Base-by-base conservation (phyloP, 2,888 invertebrate species). In the Oasisia sp. region DNA sequence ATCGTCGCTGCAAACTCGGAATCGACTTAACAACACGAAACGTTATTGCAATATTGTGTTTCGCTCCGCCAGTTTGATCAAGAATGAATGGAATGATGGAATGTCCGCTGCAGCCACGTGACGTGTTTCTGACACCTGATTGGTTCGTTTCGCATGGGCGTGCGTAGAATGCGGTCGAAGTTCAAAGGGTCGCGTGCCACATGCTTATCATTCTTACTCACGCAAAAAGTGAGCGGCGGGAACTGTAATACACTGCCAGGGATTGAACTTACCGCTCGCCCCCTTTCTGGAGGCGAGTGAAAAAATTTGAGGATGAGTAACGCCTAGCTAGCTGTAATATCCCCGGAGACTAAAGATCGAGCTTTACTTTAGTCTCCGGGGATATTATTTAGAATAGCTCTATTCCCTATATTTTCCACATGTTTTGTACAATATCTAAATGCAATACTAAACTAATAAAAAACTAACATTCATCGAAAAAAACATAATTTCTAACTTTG, bases 41-140 rank as follows among this genome's bases (percentile, higher is more conserved):
- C 74, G 74, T 74, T 74, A 74, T 74, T 74, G 74, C 74, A 74
- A 74, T 74, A 74, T 74, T 74, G 74, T 74, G 74, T 74, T 74
- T 74, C 74, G 74, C 74, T 74, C 74, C 74, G 74, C 27, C 74
- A n/a, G 74, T 74, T 74, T n/a, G 74, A 74, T 74, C 74, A 74
- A 74, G 74, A 74, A 74, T 74, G 74, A 74, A 74, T 74, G 74
- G 74, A 74, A 74, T 74, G 74, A 74, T 74, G 74, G 74, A 74
- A 74, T 74, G 74, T 74, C 74, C 74, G 74, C 74, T 74, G 74
- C 27, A 74, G 74, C 74, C 74, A 74, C 27, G 74, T 74, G 74
- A 74, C 27, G 74, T n/a, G 74, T 19, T 74, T 27, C 74, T 74
- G 74, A 27, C 27, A 74, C 27, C n/a, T 74, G 19, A 74, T 74